Evolutionary conservation across 53 echinoderm and acorn worm genomes (phyloP).

Genomic region (Echinometra lucunter): DNA sequence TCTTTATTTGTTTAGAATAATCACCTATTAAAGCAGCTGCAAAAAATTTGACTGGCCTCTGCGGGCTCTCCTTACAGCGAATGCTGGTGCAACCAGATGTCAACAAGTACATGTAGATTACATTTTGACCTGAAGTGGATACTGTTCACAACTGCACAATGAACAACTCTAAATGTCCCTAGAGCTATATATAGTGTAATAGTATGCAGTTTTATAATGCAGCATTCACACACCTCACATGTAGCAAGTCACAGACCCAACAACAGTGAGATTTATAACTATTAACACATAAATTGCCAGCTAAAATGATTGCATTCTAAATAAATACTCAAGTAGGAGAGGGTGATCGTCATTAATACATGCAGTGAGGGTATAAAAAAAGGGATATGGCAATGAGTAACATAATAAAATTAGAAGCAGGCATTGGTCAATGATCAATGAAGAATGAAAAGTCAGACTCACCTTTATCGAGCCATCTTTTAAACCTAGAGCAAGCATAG

Average conservation of each 20-base stretch:
- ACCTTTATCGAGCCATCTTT: constrained; percentile 93
- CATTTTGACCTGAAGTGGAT: too few relatives aligned
- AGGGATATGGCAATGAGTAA: not conserved
- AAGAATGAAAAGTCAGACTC: not conserved
- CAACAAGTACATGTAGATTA: too few relatives aligned
- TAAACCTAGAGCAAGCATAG: constrained; percentile 85
- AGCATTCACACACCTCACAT: not conserved
- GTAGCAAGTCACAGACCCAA: not conserved
- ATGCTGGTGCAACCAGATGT: too few relatives aligned
- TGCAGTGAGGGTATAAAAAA: not conserved
- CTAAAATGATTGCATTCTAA: not conserved
- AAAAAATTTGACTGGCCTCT: too few relatives aligned
- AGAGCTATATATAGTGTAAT: too few relatives aligned
- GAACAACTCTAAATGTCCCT: too few relatives aligned
- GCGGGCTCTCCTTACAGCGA: too few relatives aligned
- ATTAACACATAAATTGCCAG: too few relatives aligned
- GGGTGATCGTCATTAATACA: not conserved
- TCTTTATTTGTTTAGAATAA: not conserved
- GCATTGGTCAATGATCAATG: not conserved
- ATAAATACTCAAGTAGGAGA: not conserved
- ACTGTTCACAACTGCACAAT: too few relatives aligned
- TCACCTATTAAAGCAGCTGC: too few relatives aligned
- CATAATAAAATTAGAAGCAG: not conserved
- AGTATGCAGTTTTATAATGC: not conserved
- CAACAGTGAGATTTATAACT: not conserved